Percentiles rank a stretch among this genome's conserved stretches.
These are phyloP conservation scores for Neosilurus hyrtlii DNA, from an alignment of 2,797 vertebrate genomes.

Conservation along the genomic window DNA sequence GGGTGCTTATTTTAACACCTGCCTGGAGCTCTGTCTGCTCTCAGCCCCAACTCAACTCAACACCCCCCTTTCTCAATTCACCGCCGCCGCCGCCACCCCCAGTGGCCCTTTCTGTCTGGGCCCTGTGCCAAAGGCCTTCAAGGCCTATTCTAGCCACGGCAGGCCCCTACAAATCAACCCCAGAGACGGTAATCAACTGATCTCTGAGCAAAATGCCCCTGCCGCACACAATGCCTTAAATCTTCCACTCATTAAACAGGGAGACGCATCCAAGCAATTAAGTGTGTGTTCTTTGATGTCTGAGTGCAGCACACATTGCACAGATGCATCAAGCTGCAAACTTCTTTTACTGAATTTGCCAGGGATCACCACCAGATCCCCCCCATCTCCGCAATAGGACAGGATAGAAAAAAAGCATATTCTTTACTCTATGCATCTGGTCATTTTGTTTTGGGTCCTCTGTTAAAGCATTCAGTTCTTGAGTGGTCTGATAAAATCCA, in stretches of 20 bases:
- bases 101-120: conserved; percentile 76
- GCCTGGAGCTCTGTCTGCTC: conserved; percentile 76
- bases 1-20: conserved; percentile 80
- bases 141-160: conserved; percentile 66
- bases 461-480: not conserved
- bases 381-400: not conserved
- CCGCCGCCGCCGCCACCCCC: conserved; percentile 60
- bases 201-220: conserved; percentile 43
- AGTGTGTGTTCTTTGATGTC: conserved; percentile 46
- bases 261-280: conserved; percentile 39
- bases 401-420: not conserved
- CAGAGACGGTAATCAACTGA: conserved; percentile 50
- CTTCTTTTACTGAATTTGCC: not conserved
- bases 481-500: conserved; percentile 54
- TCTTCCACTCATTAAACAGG: conserved; percentile 47
- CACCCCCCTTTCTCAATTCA: conserved; percentile 40
- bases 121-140: conserved; percentile 71
- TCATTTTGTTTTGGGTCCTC: conserved; percentile 36
- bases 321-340: conserved; percentile 15
- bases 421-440: conserved; percentile 29
- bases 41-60: conserved; percentile 62
- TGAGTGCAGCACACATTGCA: not conserved
- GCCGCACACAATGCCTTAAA: conserved; percentile 48
- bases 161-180: conserved; percentile 66
- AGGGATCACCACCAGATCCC: not conserved